Conservation (phyloP, 2,113 vertebrate genomes). For the Gopherus evgoodei region DNA sequence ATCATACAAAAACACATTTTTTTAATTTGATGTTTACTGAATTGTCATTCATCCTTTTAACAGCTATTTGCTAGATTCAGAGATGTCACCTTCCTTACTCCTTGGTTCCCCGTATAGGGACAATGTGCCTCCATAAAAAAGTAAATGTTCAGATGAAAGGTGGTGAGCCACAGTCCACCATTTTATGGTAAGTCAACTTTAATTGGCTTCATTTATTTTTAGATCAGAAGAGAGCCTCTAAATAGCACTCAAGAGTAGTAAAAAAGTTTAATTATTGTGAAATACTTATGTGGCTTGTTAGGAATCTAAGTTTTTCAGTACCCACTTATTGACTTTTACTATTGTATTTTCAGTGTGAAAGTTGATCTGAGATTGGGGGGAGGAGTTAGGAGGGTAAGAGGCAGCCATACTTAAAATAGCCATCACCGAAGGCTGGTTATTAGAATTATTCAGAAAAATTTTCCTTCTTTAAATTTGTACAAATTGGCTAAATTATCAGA, state of each 20-base stretch:
- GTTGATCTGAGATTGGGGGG: neutral
- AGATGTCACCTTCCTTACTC: no score
- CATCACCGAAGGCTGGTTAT: neutral
- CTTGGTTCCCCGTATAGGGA: no score
- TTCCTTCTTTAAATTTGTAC: neutral
- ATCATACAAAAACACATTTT: neutral
- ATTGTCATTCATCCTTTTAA: neutral
- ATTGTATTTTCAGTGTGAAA: neutral
- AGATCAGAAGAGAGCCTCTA: no score
- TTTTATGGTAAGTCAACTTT: no score
- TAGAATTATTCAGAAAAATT: neutral
- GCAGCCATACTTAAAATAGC: neutral
- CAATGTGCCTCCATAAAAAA: no score
- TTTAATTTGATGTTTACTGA: neutral
- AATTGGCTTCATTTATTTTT: no score
- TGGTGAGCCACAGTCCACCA: no score
- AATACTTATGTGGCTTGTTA: neutral
- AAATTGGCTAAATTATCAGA: neutral
- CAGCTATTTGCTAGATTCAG: constrained; percentile 30
- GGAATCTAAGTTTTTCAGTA: neutral
- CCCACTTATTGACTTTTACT: neutral
- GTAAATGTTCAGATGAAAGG: no score
- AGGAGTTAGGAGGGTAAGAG: neutral
- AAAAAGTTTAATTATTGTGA: neutral
- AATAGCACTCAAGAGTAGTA: no score